These are phyloP conservation scores for Pogona vitticeps DNA, from an alignment of 2,113 vertebrate genomes.

Conservation along the genomic window DNA sequence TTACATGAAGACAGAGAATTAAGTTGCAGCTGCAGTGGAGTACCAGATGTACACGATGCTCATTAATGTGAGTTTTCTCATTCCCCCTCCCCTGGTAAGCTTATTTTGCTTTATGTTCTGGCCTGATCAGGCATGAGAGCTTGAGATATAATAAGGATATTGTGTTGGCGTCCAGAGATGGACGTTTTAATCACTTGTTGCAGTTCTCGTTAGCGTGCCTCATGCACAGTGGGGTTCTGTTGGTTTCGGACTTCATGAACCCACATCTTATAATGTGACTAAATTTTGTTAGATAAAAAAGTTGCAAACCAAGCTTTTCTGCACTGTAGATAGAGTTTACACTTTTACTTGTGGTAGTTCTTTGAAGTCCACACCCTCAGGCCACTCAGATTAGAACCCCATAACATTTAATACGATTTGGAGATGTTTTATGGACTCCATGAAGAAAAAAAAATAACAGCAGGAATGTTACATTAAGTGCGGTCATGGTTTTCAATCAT, in stretches of 20 bases:
- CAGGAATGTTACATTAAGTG: background rate
- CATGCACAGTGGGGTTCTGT: background rate
- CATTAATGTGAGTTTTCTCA: background rate
- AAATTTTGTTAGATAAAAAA: conserved; percentile 5
- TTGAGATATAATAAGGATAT: conserved; percentile 28
- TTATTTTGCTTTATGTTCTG: conserved; percentile 28
- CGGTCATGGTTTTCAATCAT: background rate
- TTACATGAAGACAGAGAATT: conserved; percentile 6
- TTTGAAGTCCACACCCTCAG: background rate
- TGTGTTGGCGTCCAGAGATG: conserved; percentile 20
- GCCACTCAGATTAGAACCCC: conserved; percentile 20
- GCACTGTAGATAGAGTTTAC: background rate
- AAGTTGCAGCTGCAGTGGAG: background rate
- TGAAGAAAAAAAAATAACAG: background rate
- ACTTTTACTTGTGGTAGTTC: conserved; percentile 11
- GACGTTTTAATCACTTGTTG: conserved; percentile 36
- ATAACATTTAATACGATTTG: conserved; percentile 3
- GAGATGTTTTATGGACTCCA: conserved; percentile 39
- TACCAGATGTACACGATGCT: background rate
- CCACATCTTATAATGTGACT: conserved; percentile 2
- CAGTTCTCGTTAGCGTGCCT: background rate
- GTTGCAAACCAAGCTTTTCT: background rate
- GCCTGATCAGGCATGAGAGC: background rate
- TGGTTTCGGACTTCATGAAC: conserved; percentile 20
- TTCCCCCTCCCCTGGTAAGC: background rate